Base-by-base conservation (phyloP, 2,888 invertebrate genomes). In the Seira ritae region DNA sequence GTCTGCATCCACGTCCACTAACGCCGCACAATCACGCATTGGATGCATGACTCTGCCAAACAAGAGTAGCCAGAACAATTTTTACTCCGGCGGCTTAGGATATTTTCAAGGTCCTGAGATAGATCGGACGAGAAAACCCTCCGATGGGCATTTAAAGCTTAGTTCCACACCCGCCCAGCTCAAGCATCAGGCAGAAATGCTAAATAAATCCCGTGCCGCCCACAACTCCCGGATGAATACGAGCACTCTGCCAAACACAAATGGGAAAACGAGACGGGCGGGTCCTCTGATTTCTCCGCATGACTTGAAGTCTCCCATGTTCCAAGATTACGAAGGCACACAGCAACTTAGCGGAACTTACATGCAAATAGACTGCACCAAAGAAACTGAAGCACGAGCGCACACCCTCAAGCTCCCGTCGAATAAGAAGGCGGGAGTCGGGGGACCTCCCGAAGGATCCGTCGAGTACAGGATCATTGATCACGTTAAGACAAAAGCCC, bases 381-480 rank as follows among this genome's bases (percentile, higher is more conserved):
- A 69, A 8, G 85, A 85, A 8, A 81, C 77, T 66, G 84, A 85
- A 23, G 46, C 65, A 15, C 80, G 80, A 37, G 74, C 80, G 1
- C 77, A 75, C 37, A 76, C 84, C 31, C 65, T 80, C 1, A 85
- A 84, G 65, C 60, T 78, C 2, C 84, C 80, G 66, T 68, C 77
- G 1, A 69, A 46, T 6, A 82, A 86, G 12, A 83, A 81, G 60
- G 19, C 66, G 37, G 69, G 79, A 10, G 22, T 66, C 62, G 65
- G 80, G 10, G 10, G 31, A 20, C 22, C 73, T 8, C 68, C 74
- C 15, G 37, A 66, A 8, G 84, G 85, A 20, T 82, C 87, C 12
- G 89, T 89, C 10, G 89, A 89, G 60, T 89, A 89, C 66, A 84
- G 85, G 42, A 55, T 88, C 22, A 89, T 89, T 31, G 89, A 89